Conservation (phyloP, 1,140 invertebrate genomes). For the Bemisia tabaci region DNA sequence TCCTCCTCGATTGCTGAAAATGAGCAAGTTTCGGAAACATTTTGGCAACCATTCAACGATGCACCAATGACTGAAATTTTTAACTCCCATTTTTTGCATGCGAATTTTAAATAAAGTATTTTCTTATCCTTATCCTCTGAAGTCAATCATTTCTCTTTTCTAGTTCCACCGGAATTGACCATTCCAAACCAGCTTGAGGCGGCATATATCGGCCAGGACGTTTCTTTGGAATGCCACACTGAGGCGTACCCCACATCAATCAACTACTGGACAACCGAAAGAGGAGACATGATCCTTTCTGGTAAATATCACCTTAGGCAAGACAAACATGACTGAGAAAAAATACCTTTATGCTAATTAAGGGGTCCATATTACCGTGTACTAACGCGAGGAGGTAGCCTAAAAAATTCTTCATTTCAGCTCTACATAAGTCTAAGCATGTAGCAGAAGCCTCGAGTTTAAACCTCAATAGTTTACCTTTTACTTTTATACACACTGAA, state of each 20-base stretch:
- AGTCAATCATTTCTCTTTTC: constrained; percentile 21
- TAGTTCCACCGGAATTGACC: constrained; percentile 74
- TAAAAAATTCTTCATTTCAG: background rate
- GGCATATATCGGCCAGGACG: constrained; percentile 68
- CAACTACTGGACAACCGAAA: constrained; percentile 76
- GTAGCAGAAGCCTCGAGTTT: background rate
- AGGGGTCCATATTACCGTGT: background rate
- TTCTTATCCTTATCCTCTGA: too few relatives aligned
- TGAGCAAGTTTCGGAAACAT: too few relatives aligned
- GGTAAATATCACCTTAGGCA: constrained; percentile 44
- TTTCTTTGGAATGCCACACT: constrained; percentile 67
- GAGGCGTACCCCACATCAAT: constrained; percentile 79
- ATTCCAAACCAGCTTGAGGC: constrained; percentile 75
- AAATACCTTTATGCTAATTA: background rate
- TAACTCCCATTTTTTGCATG: too few relatives aligned
- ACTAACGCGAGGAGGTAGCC: background rate
- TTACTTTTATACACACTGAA: too few relatives aligned
- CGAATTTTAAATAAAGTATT: too few relatives aligned
- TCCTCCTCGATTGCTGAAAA: too few relatives aligned
- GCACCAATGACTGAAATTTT: too few relatives aligned
- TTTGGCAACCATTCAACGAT: too few relatives aligned
- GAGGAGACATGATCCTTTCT: constrained; percentile 75
- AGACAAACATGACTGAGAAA: background rate
- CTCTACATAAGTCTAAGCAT: background rate
- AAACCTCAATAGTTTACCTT: background rate